Evolutionary conservation across 2,888 invertebrate genomes (phyloP), one percentile per base, ranked within the genome.

Genomic region (Danaus chrysippus): DNA sequence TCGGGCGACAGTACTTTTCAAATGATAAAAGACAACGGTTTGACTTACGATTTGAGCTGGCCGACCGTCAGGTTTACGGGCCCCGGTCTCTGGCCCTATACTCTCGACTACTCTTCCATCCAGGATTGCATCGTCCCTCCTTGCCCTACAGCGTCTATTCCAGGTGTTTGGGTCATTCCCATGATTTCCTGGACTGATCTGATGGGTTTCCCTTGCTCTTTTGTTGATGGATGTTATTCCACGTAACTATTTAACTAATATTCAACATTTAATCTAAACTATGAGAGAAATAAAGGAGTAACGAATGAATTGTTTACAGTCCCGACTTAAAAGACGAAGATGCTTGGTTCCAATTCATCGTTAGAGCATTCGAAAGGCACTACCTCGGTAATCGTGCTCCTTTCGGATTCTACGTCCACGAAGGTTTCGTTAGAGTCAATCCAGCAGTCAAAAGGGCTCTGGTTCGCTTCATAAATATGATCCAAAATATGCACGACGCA

Each of bases 81-180:
- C 59, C 90, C 91, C 41, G 92, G 91, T 15, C 76, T 93, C 0
- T 95, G 93, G 92, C 95, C 95, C 0, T 95, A 95, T 77, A 94
- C 94, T 0, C 76, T 94, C 60, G 93, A 95, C 73, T 93, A 92
- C 69, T 75, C 77, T 0, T 90, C 92, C 0, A 87, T 68, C 13
- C 93, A 94, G 75, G 92, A 92, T 63, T 94, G 94, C 62, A 71
- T 80, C 9, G 84, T 92, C 12, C 86, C 82, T 0, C 88, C 90
- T 0, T 94, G 94, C 73, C 94, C 94, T 0, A 83, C 78, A 1
- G 90, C 92, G 0, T 83, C 92, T 0, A 86, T 92, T 71, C 92
- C 93, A 10, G 93, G 93, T 0, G 78, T 92, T 49, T 95, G 95
- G 95, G 92, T 93, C 0, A 73, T 93, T 0, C 95, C 95, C 1